A percentile compares a stretch with the other conserved stretches of the same genome.
These are phyloP conservation scores for Centrocercus urophasianus DNA, from an alignment of 2,113 vertebrate genomes.

Conservation along the genomic window DNA sequence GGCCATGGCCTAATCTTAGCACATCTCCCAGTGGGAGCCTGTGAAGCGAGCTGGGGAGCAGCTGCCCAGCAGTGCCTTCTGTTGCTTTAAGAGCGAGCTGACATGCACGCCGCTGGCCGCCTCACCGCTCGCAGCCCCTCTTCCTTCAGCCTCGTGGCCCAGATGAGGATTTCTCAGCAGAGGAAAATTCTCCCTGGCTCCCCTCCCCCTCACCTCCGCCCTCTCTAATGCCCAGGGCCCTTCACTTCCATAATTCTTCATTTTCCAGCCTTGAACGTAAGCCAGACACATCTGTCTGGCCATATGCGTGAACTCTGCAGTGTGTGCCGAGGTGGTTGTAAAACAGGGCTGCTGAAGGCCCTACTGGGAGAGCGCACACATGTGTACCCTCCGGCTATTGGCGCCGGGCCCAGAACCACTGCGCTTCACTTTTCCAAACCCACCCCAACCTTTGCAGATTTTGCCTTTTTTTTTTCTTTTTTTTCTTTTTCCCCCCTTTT, in stretches of 20 bases:
- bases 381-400: conserved; percentile 87
- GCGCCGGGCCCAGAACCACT: conserved; percentile 85
- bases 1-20: background rate
- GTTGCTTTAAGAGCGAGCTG: conserved; percentile 80
- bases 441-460: conserved; percentile 81
- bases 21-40: background rate
- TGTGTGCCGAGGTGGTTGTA: conserved; percentile 88
- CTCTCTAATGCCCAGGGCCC: conserved; percentile 92
- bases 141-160: conserved; percentile 77
- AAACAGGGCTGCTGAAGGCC: conserved; percentile 89
- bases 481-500: too few relatives aligned
- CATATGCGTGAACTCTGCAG: conserved; percentile 95
- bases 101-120: conserved; percentile 71
- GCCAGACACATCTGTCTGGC: conserved; percentile 99
- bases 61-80: background rate
- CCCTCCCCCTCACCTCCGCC: conserved; percentile 73
- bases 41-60: conserved; percentile 20
- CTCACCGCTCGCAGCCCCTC: conserved; percentile 73
- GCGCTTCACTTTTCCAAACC: conserved; percentile 82
- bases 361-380: conserved; percentile 87
- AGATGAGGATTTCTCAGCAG: conserved; percentile 85
- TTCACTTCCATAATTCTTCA: conserved; percentile 97
- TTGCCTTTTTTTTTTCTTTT: conserved; percentile 59
- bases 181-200: conserved; percentile 78
- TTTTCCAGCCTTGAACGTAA: conserved; percentile 93